Percentiles rank a stretch among this genome's conserved stretches.
phyloP scores from a whole-genome alignment of 2,113 vertebrate species.

The Halcyon senegalensis region DNA sequence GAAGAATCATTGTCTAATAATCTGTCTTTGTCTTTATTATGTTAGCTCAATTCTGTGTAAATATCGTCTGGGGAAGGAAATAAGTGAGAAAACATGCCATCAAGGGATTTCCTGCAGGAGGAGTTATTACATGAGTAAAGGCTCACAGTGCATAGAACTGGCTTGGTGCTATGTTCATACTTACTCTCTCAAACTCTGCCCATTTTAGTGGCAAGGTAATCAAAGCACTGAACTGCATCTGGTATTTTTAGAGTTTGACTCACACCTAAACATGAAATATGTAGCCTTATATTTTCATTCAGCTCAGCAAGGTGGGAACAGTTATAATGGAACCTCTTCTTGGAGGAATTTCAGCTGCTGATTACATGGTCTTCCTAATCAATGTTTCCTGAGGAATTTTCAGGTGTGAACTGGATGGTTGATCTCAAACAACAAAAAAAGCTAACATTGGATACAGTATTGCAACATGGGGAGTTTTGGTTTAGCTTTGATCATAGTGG shows the following conservation, averaged over 20 bases:
- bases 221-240: neutral
- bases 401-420: neutral
- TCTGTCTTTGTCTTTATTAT: slow-evolving; percentile 10
- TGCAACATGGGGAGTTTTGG: neutral
- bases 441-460: neutral
- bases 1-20: neutral
- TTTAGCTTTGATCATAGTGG: neutral
- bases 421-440: neutral
- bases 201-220: neutral
- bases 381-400: neutral
- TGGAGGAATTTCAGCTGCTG: neutral
- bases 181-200: neutral
- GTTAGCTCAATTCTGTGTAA: neutral
- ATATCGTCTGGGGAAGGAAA: neutral
- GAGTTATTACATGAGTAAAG: neutral
- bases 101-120: neutral
- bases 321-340: neutral
- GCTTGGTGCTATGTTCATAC: neutral
- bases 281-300: neutral
- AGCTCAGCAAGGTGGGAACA: neutral
- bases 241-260: neutral
- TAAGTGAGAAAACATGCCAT: slow-evolving; percentile 27
- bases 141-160: neutral
- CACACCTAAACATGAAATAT: neutral
- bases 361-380: neutral